These are phyloP conservation scores for Lepidocolaptes lacrymiger DNA, from an alignment of 2,797 vertebrate species.

Conservation along the genomic window DNA sequence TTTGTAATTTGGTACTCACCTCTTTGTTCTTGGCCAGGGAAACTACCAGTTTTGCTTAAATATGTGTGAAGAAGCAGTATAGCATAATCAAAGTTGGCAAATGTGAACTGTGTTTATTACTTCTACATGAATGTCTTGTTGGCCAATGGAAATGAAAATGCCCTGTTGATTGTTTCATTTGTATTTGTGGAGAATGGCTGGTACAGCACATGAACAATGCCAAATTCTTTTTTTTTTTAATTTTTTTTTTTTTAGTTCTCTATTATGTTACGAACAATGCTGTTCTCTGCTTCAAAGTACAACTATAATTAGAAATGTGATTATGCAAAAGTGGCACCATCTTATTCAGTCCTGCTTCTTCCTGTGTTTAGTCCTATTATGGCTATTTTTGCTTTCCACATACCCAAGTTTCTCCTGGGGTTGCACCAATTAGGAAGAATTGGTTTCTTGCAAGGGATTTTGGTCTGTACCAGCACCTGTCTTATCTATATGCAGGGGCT, in stretches of 20 bases:
- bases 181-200: conserved; percentile 16
- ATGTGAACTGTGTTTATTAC: conserved; percentile 16
- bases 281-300: conserved; percentile 24
- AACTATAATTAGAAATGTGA: conserved; percentile 51
- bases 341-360: conserved; percentile 13
- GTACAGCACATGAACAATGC: conserved; percentile 44
- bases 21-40: conserved; percentile 7
- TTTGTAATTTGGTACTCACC: background rate
- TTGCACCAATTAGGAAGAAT: background rate
- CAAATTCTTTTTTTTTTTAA: background rate
- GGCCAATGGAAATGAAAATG: conserved; percentile 45
- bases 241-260: background rate
- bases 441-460: background rate
- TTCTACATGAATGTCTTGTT: background rate
- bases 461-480: background rate
- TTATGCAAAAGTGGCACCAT: conserved; percentile 29
- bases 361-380: background rate
- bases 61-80: conserved; percentile 3
- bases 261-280: conserved; percentile 44
- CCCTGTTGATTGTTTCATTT: conserved; percentile 40
- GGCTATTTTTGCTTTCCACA: conserved; percentile 15
- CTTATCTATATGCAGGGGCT: background rate
- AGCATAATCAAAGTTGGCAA: background rate
- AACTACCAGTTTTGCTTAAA: background rate
- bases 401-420: background rate